Base-by-base conservation (phyloP, 2,797 vertebrate species). In the Hipposideros larvatus region DNA sequence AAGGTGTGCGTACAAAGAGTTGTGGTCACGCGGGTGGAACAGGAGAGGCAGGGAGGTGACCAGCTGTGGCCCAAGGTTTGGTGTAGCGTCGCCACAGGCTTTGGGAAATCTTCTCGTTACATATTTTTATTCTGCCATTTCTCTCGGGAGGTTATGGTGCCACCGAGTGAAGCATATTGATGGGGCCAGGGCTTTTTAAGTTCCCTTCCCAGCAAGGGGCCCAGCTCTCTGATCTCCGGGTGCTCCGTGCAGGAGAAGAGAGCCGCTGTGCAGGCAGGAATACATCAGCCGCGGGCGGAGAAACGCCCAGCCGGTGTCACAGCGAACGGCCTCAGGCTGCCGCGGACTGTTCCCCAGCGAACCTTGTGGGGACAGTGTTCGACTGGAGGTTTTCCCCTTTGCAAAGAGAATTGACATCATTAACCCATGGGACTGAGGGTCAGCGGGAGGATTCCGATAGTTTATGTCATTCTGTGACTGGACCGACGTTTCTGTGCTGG, bases 251-350 rank as follows among this genome's bases (percentile, higher is more conserved):
- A 34, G 41, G 46, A 9, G 55, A n/a, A 48, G 53, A 34, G 61
- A 51, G 14, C 24, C 8, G 55, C 37, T 7, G 4, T 51, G 48
- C 48, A 51, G 48, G 14, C 1, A 11, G 55, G n/a, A 21, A 28
- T 1, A 16, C 51, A 31, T 0, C 26, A 70, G 65, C 51, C 1
- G 1, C 48, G 48, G 48, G 48, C 14, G 28, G 11, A 28, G 63
- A 28, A 41, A 70, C 1, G 1, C 37, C 0, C 0, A 11, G 55
- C 24, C 22, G 0, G 16, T 70, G 2, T 61, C 31, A 48, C 28
- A 11, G 8, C 0, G 2, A 7, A 11, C 31, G 16, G 63, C 68
- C 2, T 1, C 0, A 0, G 77, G 68, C 41, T 51, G 5, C 34
- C 10, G 48, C 11, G 77, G 37, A 4, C 28, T 46, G 41, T 75